phyloP scores from a whole-genome alignment of 1,140 invertebrate species.

The Belonocnema kinseyi region DNA sequence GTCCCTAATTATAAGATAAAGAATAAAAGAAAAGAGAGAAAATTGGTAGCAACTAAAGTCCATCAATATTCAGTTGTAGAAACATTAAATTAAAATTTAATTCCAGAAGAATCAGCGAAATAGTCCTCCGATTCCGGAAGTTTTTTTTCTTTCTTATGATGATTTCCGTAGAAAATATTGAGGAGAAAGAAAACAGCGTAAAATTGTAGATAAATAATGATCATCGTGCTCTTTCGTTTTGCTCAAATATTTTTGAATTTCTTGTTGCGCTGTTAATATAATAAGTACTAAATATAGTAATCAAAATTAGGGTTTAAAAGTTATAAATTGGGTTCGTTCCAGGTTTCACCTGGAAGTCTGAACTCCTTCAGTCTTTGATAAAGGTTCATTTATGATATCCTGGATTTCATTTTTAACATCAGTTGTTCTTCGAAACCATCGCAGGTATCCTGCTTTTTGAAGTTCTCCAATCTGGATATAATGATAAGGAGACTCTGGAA shows the following conservation, averaged over 20 bases:
- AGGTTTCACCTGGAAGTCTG: slow-evolving; percentile 54
- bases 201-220: slow-evolving; percentile 61
- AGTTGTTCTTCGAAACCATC: slow-evolving; percentile 63
- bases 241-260: slow-evolving; percentile 48
- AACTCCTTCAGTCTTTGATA: slow-evolving; percentile 59
- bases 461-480: slow-evolving; percentile 60
- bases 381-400: slow-evolving; percentile 48
- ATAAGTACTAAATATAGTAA: no score
- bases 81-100: slow-evolving; percentile 72
- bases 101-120: slow-evolving; percentile 67
- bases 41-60: slow-evolving; percentile 14
- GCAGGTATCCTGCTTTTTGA: slow-evolving; percentile 65
- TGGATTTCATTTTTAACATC: slow-evolving; percentile 66
- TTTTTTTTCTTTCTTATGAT: slow-evolving; percentile 57
- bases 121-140: slow-evolving; percentile 58
- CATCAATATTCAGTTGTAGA: slow-evolving; percentile 48
- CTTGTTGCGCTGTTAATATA: not conserved
- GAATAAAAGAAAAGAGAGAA: no score
- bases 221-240: slow-evolving; percentile 53
- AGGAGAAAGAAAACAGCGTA: slow-evolving; percentile 64
- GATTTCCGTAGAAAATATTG: slow-evolving; percentile 67
- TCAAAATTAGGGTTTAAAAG: no score
- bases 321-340: not conserved
- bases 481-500: no score
- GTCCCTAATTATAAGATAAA: slow-evolving; percentile 62